Conservation (phyloP, 1,140 invertebrate genomes). For the Mercenaria mercenaria region DNA sequence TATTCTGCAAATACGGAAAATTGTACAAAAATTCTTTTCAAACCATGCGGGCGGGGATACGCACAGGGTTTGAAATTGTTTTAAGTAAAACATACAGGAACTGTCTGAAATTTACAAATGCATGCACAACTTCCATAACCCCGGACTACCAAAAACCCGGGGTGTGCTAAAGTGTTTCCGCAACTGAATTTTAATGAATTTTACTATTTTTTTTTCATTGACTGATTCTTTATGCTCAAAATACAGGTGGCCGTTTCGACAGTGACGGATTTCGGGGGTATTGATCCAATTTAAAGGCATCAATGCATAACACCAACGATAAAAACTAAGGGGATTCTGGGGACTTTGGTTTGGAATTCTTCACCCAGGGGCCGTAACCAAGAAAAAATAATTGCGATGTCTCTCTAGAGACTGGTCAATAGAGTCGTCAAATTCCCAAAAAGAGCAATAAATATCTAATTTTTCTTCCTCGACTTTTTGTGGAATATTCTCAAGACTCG, state of each 20-base stretch:
- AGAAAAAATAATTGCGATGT: constrained; percentile 82
- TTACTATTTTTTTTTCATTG: no score
- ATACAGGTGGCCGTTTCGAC: no score
- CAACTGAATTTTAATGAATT: no score
- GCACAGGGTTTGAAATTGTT: constrained; percentile 72
- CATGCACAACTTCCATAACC: constrained; percentile 77
- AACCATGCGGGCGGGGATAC: neutral
- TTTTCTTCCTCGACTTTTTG: constrained; percentile 44
- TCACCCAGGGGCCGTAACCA: constrained; percentile 90
- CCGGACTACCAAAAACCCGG: no score
- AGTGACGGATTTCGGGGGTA: no score
- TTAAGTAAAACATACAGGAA: constrained; percentile 74
- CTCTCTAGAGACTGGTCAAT: neutral
- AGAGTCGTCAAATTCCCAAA: constrained; percentile 71
- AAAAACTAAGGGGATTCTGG: constrained; percentile 67
- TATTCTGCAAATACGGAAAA: neutral
- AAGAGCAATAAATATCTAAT: constrained; percentile 66
- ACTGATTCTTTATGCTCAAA: no score
- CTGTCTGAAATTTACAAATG: constrained; percentile 79
- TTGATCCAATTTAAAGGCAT: constrained; percentile 43
- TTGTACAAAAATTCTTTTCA: constrained; percentile 36
- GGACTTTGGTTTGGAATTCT: constrained; percentile 82
- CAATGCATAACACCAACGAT: constrained; percentile 76
- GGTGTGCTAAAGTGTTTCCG: no score
- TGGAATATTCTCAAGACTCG: constrained; percentile 71